A percentile compares a stretch with the other conserved stretches of the same genome.
Evolutionary conservation across 2,888 invertebrate genomes (phyloP).

Genomic region (Heliconius ethilla): DNA sequence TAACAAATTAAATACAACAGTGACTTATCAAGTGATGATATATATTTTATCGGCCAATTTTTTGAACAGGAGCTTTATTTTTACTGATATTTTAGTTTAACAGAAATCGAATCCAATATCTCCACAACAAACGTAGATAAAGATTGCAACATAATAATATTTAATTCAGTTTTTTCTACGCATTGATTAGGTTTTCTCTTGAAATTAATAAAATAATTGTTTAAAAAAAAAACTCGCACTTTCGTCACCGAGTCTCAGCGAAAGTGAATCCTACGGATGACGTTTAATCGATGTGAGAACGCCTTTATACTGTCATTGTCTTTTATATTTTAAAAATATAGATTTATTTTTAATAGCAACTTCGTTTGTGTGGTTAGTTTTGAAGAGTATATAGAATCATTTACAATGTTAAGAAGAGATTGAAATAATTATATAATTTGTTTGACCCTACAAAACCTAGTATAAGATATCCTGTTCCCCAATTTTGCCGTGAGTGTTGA

Average conservation of each 20-base stretch:
- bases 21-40: not conserved
- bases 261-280: slow-evolving; percentile 40
- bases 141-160: not conserved
- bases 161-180: not conserved
- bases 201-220: slow-evolving; percentile 21
- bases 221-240: slow-evolving; percentile 30
- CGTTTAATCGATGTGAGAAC: slow-evolving; percentile 28
- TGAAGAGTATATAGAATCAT: not conserved
- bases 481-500: too few species aligned
- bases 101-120: not conserved
- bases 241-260: slow-evolving; percentile 30
- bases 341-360: not conserved
- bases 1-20: not conserved
- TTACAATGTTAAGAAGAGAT: too few species aligned
- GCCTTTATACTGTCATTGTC: slow-evolving; percentile 15
- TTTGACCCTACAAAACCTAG: too few species aligned
- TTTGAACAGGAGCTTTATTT: not conserved
- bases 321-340: not conserved
- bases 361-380: not conserved
- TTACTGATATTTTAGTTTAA: not conserved
- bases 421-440: too few species aligned
- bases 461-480: too few species aligned
- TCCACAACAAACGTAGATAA: not conserved
- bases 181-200: slow-evolving; percentile 20
- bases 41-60: too few species aligned